phyloP scores from a whole-genome alignment of 2,888 invertebrate species.

The Anthrax anthrax region DNA sequence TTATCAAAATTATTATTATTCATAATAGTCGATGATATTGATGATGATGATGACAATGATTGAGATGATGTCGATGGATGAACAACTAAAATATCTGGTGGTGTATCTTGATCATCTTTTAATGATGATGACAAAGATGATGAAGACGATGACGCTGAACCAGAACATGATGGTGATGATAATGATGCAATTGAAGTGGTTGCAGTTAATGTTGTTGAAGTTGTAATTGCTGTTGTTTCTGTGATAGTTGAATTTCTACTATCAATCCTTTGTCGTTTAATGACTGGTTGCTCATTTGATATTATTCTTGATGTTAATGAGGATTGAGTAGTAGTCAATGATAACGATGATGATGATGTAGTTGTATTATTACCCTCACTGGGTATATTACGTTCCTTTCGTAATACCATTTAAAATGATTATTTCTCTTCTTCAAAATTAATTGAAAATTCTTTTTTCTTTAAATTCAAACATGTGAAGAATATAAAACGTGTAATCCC shows the following conservation, averaged over 20 bases:
- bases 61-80: constrained; percentile 6
- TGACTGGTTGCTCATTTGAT: constrained; percentile 71
- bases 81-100: constrained; percentile 6
- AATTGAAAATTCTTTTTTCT: background rate
- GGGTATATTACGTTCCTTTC: constrained; percentile 17
- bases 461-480: background rate
- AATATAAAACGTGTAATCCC: background rate
- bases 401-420: constrained; percentile 17
- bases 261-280: constrained; percentile 66
- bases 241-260: constrained; percentile 13
- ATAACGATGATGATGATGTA: background rate
- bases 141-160: constrained; percentile 7
- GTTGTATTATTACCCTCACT: constrained; percentile 9
- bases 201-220: constrained; percentile 1
- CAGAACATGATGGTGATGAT: constrained; percentile 12
- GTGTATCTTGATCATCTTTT: constrained; percentile 3
- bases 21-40: constrained; percentile 9
- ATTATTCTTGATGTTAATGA: background rate
- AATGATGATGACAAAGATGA: constrained; percentile 13
- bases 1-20: constrained; percentile 6
- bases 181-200: constrained; percentile 11
- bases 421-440: background rate
- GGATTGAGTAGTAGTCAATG: background rate
- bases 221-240: constrained; percentile 5
- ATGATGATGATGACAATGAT: constrained; percentile 9